Percentiles rank a stretch among this genome's conserved stretches.
Evolutionary conservation across 2,888 invertebrate genomes (phyloP).

Genomic region (Lasioglossum morio): DNA sequence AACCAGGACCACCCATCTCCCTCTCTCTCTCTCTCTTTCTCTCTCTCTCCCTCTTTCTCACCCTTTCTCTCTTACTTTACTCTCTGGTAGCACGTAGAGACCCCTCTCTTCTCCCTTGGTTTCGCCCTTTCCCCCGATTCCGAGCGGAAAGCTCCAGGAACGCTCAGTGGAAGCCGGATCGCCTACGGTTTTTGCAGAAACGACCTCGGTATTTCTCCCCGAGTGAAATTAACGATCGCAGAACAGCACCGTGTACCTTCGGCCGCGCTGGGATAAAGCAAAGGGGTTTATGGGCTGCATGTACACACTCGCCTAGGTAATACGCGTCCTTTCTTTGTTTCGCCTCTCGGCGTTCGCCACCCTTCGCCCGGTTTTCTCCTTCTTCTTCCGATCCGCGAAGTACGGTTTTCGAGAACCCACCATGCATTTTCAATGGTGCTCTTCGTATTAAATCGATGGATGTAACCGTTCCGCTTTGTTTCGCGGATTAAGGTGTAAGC

Average conservation of each 20-base stretch:
- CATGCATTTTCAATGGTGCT: slow-evolving; percentile 38
- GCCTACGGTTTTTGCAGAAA: slow-evolving; percentile 75
- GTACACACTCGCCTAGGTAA: slow-evolving; percentile 69
- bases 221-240: slow-evolving; percentile 80
- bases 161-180: slow-evolving; percentile 74
- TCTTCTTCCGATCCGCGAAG: slow-evolving; percentile 29
- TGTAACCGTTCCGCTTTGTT: background rate
- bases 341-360: slow-evolving; percentile 14
- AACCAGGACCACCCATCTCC: slow-evolving; percentile 32
- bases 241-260: slow-evolving; percentile 75
- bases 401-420: slow-evolving; percentile 36
- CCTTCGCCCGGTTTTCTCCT: slow-evolving; percentile 10
- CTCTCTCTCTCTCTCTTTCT: background rate
- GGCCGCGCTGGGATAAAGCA: slow-evolving; percentile 75
- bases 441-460: slow-evolving; percentile 11
- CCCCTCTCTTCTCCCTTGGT: slow-evolving; percentile 11
- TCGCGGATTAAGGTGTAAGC: background rate
- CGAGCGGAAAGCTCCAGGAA: slow-evolving; percentile 67
- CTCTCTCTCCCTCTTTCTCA: slow-evolving; percentile 7
- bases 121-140: slow-evolving; percentile 29
- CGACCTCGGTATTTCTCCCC: slow-evolving; percentile 79
- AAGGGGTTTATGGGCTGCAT: slow-evolving; percentile 75
- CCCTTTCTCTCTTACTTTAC: slow-evolving; percentile 15
- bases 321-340: slow-evolving; percentile 60
- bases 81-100: background rate